A percentile compares a stretch with the other conserved stretches of the same genome.
These are phyloP conservation scores for Chrysopilus asiliformis DNA, from an alignment of 2,888 invertebrate genomes.

Conservation along the genomic window DNA sequence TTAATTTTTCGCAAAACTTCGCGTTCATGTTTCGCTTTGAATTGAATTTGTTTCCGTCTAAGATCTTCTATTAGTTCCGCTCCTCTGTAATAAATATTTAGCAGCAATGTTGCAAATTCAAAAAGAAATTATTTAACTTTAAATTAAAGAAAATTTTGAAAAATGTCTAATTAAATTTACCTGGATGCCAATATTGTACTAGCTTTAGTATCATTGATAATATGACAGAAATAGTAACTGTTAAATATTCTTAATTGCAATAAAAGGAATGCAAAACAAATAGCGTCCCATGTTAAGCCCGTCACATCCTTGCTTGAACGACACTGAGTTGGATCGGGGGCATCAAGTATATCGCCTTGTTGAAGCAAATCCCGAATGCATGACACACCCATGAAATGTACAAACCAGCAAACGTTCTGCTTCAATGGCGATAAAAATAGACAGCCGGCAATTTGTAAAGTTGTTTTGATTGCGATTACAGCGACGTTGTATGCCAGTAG, in stretches of 20 bases:
- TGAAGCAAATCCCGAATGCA: slow-evolving; percentile 44
- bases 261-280: slow-evolving; percentile 87
- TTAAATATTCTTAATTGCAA: slow-evolving; percentile 84
- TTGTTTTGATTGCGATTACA: slow-evolving; percentile 77
- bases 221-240: slow-evolving; percentile 94
- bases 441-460: slow-evolving; percentile 86
- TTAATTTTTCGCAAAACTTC: slow-evolving; percentile 84
- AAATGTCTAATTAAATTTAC: slow-evolving; percentile 33
- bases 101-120: slow-evolving; percentile 2
- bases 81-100: slow-evolving; percentile 44
- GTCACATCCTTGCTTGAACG: slow-evolving; percentile 67
- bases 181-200: slow-evolving; percentile 88
- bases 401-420: slow-evolving; percentile 49
- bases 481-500: slow-evolving; percentile 79
- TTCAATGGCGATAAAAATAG: slow-evolving; percentile 56
- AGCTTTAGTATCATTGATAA: slow-evolving; percentile 90
- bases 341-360: slow-evolving; percentile 10
- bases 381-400: slow-evolving; percentile 82
- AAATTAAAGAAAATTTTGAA: too few relatives aligned
- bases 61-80: slow-evolving; percentile 91
- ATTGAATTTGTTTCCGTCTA: slow-evolving; percentile 73
- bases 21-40: slow-evolving; percentile 76
- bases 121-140: slow-evolving; percentile 9
- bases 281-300: slow-evolving; percentile 86
- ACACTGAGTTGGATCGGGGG: slow-evolving; percentile 17